These are phyloP conservation scores for Galbula dea DNA, from an alignment of 2,113 vertebrate genomes.

Conservation along the genomic window DNA sequence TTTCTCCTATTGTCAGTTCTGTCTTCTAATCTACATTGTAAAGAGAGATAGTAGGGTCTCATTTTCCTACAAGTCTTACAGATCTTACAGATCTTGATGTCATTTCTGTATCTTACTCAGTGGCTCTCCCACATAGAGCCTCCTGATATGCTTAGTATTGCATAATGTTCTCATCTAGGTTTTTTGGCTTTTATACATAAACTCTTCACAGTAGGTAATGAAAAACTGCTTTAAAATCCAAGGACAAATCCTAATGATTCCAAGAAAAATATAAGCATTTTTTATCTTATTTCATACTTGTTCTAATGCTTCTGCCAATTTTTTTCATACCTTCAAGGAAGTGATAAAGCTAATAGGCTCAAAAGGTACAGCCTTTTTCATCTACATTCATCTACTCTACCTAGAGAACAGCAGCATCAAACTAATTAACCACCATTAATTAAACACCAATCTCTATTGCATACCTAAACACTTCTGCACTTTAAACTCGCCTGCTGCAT, in stretches of 20 bases:
- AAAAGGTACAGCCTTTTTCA: neutral
- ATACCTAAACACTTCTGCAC: neutral
- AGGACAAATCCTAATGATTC: neutral
- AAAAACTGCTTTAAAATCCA: constrained; percentile 4
- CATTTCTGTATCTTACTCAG: neutral
- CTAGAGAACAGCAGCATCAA: neutral
- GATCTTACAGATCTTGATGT: neutral
- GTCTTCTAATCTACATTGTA: neutral
- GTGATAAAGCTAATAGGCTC: neutral
- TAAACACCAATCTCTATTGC: neutral
- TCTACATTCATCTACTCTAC: neutral
- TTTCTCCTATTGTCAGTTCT: neutral
- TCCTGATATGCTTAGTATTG: neutral
- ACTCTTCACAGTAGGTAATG: neutral
- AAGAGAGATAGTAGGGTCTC: neutral
- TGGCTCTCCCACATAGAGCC: neutral
- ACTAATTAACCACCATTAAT: constrained; percentile 27
- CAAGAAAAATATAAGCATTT: neutral
- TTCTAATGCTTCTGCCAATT: neutral
- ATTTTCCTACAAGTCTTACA: neutral
- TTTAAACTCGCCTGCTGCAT: neutral
- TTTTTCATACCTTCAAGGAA: constrained; percentile 39
- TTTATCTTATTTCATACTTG: neutral
- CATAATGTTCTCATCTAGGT: neutral
- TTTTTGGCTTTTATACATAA: neutral